phyloP scores from a whole-genome alignment of 37 sponge, comb jelly and placozoan species.

The Petrosia ficiformis region DNA sequence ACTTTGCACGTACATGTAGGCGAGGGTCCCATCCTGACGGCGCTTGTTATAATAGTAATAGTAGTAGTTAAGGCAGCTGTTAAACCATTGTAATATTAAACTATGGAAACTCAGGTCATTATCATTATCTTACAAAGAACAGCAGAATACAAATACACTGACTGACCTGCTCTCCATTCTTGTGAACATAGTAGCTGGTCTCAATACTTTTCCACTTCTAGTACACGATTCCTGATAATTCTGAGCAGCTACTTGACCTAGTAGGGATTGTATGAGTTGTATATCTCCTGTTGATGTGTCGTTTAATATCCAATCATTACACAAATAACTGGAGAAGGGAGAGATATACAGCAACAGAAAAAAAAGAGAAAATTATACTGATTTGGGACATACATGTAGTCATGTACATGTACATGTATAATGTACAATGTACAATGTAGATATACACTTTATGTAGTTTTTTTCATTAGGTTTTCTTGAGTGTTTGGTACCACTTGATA shows the following conservation, averaged over 20 bases:
- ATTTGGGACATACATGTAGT: not conserved
- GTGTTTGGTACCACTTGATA: too few relatives aligned
- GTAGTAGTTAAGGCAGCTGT: too few relatives aligned
- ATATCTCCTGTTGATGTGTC: constrained; percentile 44
- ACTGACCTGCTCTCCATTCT: constrained; percentile 42
- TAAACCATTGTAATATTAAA: too few relatives aligned
- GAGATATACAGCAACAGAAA: not conserved
- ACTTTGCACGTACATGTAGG: too few relatives aligned
- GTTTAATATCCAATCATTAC: constrained; percentile 44
- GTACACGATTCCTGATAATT: constrained; percentile 47
- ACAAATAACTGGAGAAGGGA: constrained; percentile 46
- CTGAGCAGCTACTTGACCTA: constrained; percentile 49
- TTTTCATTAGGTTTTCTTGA: too few relatives aligned
- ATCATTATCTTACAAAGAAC: not conserved
- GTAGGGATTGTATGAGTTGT: constrained; percentile 23
- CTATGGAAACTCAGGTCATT: not conserved
- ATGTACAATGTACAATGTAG: too few relatives aligned
- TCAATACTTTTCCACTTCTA: constrained; percentile 49
- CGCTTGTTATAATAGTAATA: too few relatives aligned
- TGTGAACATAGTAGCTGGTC: constrained; percentile 20
- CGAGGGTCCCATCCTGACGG: too few relatives aligned
- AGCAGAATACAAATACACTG: not conserved
- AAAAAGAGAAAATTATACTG: not conserved
- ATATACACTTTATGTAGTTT: too few relatives aligned
- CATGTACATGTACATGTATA: too few relatives aligned